Percentiles rank a stretch among this genome's conserved stretches.
Conservation (phyloP, 2,888 invertebrate species). For the Andrena hattorfiana region DNA sequence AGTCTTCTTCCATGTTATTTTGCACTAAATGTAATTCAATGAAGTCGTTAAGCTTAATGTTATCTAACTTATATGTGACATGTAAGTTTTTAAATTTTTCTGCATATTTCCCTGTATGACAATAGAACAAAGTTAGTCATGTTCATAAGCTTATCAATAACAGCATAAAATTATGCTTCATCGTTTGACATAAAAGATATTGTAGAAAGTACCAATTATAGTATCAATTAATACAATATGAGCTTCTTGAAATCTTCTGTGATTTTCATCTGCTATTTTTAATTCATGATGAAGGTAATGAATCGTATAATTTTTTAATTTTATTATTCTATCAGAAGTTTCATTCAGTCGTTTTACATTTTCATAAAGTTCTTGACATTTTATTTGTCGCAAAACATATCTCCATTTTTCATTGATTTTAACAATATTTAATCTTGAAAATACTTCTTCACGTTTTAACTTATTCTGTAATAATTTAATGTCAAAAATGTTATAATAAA, state of each 20-base stretch:
- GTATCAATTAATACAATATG: conserved; percentile 90
- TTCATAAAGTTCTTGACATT: conserved; percentile 90
- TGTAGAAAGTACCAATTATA: conserved; percentile 87
- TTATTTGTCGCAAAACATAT: conserved; percentile 90
- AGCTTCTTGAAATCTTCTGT: conserved; percentile 90
- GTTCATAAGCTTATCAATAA: neutral
- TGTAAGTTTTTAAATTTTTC: conserved; percentile 87
- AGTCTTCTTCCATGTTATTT: conserved; percentile 86
- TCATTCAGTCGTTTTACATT: conserved; percentile 89
- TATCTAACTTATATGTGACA: conserved; percentile 87
- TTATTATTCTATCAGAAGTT: conserved; percentile 88
- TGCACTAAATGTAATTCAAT: conserved; percentile 86
- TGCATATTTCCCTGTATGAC: conserved; percentile 86
- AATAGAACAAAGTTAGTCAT: conserved; percentile 6
- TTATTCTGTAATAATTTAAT: conserved; percentile 88
- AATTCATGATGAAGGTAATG: conserved; percentile 88
- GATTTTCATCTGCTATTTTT: conserved; percentile 91
- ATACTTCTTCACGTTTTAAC: conserved; percentile 92
- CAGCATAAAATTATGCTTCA: neutral
- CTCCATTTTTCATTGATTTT: conserved; percentile 96
- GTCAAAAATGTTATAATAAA: neutral
- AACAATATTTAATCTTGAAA: conserved; percentile 91
- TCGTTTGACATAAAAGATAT: neutral
- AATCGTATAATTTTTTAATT: conserved; percentile 90
- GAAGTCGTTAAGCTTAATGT: conserved; percentile 85